Conservation (phyloP, 2,113 vertebrate genomes). For the Paratilapia polleni region DNA sequence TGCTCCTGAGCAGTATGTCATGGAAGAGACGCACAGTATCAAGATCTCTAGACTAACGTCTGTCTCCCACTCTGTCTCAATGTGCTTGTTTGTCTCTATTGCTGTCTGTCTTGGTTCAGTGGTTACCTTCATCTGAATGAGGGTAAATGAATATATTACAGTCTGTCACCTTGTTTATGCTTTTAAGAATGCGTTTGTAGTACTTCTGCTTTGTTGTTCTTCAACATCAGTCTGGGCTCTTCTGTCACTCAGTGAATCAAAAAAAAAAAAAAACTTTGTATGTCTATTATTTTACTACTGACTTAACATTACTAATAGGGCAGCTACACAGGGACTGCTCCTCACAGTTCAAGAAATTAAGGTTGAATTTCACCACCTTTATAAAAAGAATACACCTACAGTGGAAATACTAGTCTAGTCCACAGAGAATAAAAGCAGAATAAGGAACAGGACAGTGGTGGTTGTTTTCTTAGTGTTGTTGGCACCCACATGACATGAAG, state of each 20-base stretch:
- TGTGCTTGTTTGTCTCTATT: conserved; percentile 15
- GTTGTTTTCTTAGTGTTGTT: neutral
- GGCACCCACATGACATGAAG: neutral
- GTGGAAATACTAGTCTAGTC: neutral
- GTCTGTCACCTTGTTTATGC: neutral
- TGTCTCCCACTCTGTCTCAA: conserved; percentile 20
- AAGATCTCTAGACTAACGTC: conserved; percentile 36
- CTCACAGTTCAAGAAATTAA: too few species aligned
- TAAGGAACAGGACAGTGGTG: neutral
- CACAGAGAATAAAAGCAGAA: neutral
- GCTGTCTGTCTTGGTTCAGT: conserved; percentile 15
- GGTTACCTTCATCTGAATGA: neutral
- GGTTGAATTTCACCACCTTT: neutral
- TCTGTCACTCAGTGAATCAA: too few species aligned
- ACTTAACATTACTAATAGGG: too few species aligned
- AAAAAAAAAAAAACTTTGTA: too few species aligned
- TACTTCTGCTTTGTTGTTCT: neutral
- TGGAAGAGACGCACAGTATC: conserved; percentile 41
- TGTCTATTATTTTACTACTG: too few species aligned
- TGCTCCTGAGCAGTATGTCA: conserved; percentile 35
- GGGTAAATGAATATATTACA: neutral
- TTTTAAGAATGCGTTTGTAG: neutral
- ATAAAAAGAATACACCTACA: neutral
- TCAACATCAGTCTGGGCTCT: neutral
- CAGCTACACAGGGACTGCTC: too few species aligned